Percentiles rank a stretch among this genome's conserved stretches.
phyloP scores from a whole-genome alignment of 2,113 vertebrate species.

The Hemiscyllium ocellatum region DNA sequence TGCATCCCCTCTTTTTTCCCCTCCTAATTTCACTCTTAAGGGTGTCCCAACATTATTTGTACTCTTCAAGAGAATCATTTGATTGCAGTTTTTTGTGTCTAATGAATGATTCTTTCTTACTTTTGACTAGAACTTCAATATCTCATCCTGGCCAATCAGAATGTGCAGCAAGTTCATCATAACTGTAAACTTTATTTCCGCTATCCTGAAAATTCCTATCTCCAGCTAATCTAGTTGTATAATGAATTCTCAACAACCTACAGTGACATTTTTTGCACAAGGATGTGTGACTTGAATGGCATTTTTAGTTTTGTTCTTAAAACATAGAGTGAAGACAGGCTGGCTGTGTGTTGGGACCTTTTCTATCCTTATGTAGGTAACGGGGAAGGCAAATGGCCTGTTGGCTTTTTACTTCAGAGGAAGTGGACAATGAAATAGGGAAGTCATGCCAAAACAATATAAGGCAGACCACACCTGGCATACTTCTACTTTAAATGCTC shows the following conservation, averaged over 20 bases:
- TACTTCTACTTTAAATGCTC: background rate
- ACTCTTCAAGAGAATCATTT: too few relatives aligned
- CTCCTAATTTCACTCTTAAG: too few relatives aligned
- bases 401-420: too few relatives aligned
- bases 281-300: background rate
- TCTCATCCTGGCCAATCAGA: background rate
- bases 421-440: too few relatives aligned
- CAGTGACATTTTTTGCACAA: constrained; percentile 12
- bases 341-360: background rate
- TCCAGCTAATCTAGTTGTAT: constrained; percentile 23
- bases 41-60: too few relatives aligned
- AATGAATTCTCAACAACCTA: constrained; percentile 24
- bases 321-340: background rate
- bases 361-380: background rate
- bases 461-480: background rate
- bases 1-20: too few relatives aligned
- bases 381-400: too few relatives aligned
- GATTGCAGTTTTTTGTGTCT: too few relatives aligned
- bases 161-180: background rate
- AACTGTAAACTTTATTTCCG: background rate
- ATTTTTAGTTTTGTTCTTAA: constrained; percentile 3
- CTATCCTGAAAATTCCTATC: background rate
- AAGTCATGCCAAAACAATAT: too few relatives aligned
- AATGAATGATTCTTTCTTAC: too few relatives aligned
- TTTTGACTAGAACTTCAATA: too few relatives aligned